Evolutionary conservation across 2,113 vertebrate genomes (phyloP).

Genomic region (Corvus moneduloides): DNA sequence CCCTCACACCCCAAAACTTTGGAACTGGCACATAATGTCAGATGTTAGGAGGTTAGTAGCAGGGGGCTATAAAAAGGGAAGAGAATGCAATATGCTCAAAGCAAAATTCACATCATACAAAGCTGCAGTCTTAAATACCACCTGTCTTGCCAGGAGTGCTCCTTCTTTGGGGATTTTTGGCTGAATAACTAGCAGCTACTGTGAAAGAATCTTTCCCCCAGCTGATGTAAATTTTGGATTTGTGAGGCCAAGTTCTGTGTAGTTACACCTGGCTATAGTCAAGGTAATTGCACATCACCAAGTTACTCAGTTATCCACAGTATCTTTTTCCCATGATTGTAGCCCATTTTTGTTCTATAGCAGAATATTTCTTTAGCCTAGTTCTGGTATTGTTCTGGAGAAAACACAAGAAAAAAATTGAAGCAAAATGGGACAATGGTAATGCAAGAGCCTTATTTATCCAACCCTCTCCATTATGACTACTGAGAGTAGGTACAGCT

Average conservation of each 20-base stretch:
- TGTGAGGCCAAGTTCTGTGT: background rate
- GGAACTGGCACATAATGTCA: background rate
- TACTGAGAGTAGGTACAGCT: background rate
- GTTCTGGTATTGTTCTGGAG: background rate
- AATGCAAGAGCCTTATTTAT: background rate
- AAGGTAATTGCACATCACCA: background rate
- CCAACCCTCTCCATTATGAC: background rate
- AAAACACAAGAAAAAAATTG: background rate
- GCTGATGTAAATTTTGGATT: background rate
- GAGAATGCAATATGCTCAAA: background rate
- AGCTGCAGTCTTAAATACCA: background rate
- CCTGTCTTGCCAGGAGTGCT: background rate
- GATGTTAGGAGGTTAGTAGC: background rate
- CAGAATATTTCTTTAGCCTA: background rate
- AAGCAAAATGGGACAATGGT: background rate
- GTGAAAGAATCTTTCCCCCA: background rate
- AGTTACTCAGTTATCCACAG: background rate
- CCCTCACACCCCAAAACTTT: background rate
- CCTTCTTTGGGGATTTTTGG: background rate
- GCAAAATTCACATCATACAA: background rate
- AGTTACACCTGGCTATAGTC: background rate
- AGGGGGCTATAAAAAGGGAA: background rate
- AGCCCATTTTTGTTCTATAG: background rate
- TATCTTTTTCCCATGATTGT: background rate
- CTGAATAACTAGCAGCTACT: background rate